Evolutionary conservation across 1,140 invertebrate genomes (phyloP).

Genomic region (Sitodiplosis mosellana): DNA sequence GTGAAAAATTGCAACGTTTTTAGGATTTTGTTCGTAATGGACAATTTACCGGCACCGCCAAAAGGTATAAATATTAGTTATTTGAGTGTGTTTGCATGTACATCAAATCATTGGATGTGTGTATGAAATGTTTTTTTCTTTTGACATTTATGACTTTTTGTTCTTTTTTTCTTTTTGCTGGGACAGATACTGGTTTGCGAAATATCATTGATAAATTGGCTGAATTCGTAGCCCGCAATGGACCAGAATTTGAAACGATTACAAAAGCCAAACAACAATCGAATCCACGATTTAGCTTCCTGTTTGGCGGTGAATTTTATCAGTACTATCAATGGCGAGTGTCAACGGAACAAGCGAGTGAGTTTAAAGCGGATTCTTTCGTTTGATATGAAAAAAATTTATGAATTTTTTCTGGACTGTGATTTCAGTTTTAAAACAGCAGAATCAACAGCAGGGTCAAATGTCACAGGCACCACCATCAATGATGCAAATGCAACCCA

Average conservation of each 20-base stretch:
- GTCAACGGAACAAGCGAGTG: constrained; percentile 19
- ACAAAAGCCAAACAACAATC: constrained; percentile 95
- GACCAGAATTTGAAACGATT: constrained; percentile 94
- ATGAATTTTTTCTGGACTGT: neutral
- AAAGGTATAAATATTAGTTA: neutral
- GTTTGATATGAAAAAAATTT: neutral
- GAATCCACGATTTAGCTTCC: constrained; percentile 91
- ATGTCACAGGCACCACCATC: constrained; percentile 5
- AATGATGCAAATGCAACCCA: constrained; percentile 8
- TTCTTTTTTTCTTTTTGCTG: neutral
- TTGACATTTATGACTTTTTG: neutral
- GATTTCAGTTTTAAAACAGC: constrained; percentile 27
- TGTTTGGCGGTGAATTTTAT: constrained; percentile 89
- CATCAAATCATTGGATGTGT: neutral
- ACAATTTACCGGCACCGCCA: neutral
- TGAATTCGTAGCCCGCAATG: constrained; percentile 96
- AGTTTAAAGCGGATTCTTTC: constrained; percentile 6
- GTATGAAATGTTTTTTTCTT: neutral
- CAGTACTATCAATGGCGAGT: constrained; percentile 94
- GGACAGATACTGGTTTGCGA: constrained; percentile 19
- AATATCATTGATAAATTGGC: constrained; percentile 98
- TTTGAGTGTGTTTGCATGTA: neutral
- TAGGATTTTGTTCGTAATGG: neutral
- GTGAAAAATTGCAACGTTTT: too few relatives aligned
- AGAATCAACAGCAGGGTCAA: constrained; percentile 24